Conservation (phyloP, 2,888 invertebrate genomes). For the Phasia obesa region DNA sequence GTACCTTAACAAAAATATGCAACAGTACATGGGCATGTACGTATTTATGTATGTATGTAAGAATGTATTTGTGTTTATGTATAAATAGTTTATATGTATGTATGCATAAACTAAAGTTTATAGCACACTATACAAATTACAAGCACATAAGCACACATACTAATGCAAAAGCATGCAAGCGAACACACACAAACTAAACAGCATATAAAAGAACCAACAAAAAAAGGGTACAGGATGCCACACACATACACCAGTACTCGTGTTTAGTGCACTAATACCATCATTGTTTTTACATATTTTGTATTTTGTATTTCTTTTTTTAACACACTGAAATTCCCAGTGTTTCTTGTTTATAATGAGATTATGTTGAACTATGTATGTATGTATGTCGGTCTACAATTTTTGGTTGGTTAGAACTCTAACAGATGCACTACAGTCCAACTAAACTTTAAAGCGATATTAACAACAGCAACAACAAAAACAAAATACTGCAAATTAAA, state of each 20-base stretch:
- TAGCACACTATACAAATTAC: constrained; percentile 9
- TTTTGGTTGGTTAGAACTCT: constrained; percentile 40
- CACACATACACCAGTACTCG: constrained; percentile 1
- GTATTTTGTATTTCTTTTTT: background rate
- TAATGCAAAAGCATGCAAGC: constrained; percentile 19
- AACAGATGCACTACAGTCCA: constrained; percentile 56
- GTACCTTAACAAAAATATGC: constrained; percentile 63
- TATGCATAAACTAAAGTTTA: background rate
- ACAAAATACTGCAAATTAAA: constrained; percentile 13
- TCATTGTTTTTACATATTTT: too few species aligned
- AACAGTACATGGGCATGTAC: background rate
- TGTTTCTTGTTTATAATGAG: constrained; percentile 67
- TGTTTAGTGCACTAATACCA: constrained; percentile 11
- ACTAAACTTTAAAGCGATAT: constrained; percentile 45
- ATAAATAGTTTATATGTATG: background rate
- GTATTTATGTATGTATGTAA: background rate
- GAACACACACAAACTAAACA: constrained; percentile 17
- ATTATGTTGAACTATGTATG: constrained; percentile 59
- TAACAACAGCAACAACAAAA: too few species aligned
- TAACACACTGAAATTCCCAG: background rate
- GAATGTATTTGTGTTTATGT: background rate
- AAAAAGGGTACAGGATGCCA: constrained; percentile 3
- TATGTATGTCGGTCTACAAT: constrained; percentile 33
- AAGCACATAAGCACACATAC: background rate
- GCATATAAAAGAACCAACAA: constrained; percentile 4